Conservation (phyloP, 2,888 invertebrate genomes). For the Drosophila lutescens region DNA sequence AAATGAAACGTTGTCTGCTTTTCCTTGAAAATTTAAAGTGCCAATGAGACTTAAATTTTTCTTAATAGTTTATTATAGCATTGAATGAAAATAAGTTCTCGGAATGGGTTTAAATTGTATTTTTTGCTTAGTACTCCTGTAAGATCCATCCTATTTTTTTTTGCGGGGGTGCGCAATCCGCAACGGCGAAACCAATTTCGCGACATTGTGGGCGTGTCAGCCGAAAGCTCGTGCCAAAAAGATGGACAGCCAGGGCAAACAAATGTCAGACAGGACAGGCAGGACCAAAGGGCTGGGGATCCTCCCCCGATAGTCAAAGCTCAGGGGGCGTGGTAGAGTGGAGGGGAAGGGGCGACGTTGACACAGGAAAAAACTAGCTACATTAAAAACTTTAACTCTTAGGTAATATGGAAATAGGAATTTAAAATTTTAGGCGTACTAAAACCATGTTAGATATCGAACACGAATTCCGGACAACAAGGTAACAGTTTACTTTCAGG, state of each 20-base stretch:
- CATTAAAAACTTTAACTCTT: neutral
- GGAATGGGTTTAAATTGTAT: neutral
- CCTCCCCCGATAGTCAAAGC: slow-evolving; percentile 8
- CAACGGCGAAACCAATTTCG: slow-evolving; percentile 66
- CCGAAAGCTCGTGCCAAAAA: slow-evolving; percentile 68
- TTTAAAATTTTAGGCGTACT: too few relatives aligned
- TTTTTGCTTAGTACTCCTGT: too few relatives aligned
- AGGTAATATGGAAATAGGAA: too few relatives aligned
- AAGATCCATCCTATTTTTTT: neutral
- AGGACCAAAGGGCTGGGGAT: slow-evolving; percentile 11
- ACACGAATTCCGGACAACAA: too few relatives aligned
- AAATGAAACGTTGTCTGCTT: neutral
- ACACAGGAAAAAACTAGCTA: neutral
- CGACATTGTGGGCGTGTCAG: slow-evolving; percentile 67
- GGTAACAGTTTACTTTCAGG: too few relatives aligned
- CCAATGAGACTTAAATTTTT: too few relatives aligned
- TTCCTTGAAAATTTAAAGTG: neutral
- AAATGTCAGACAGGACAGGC: slow-evolving; percentile 68
- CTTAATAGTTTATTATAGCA: neutral
- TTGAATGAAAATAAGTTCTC: neutral
- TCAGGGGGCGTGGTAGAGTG: slow-evolving; percentile 9
- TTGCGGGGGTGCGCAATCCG: slow-evolving; percentile 52
- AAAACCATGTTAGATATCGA: too few relatives aligned
- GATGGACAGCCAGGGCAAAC: slow-evolving; percentile 72
- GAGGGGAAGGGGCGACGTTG: neutral